Evolutionary conservation across 1,140 invertebrate genomes (phyloP), one percentile per base, ranked within the genome.

Genomic region (Neoseiulus cucumeris): DNA sequence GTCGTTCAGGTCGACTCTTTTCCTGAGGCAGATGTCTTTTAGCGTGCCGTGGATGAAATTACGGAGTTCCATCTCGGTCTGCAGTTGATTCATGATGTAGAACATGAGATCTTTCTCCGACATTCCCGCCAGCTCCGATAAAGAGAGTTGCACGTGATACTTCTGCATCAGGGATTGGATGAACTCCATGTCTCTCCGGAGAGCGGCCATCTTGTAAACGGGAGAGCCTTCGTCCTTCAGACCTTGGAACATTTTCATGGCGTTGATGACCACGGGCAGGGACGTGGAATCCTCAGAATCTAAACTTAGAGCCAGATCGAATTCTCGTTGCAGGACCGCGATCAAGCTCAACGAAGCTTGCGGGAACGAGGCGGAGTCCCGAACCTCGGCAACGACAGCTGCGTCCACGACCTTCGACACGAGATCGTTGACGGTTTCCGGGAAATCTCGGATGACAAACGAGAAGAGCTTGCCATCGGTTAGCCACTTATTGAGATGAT

Each of bases 231-330:
- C 33, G 22, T 29, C 22, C 51, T 59, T 59, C 4, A 59, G 22
- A 59, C 51, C 51, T 9, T 59, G 51, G 22, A 59, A 59, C 51
- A 59, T 25, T 59, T 59, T 25, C 51, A 59, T 59, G 14, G 51
- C 51, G 51, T 59, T 59, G 12, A 59, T 25, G 51, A 59, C 51
- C 2, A 25, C 22, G 4, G 51, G 51, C 22, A 59, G 33, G 6
- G 51, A 59, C 12, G 33, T 9, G 14, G 22, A 18, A 18, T 59
- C 25, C 6, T 59, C 51, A 14, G 51, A 17, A 17, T 59, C 33
- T 20, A 33, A 20, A 9, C 22, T 59, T 25, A 59, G 22, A 2
- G 33, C 33, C 1, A 2, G 22, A 25, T 59, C 51, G 22, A 59
- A 59, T 59, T 59, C 51, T 17, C 14, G 25, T 20, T 59, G 51